Base-by-base conservation (phyloP, 92 coral and sea anemone genomes). In the Nematostella vectensis region DNA sequence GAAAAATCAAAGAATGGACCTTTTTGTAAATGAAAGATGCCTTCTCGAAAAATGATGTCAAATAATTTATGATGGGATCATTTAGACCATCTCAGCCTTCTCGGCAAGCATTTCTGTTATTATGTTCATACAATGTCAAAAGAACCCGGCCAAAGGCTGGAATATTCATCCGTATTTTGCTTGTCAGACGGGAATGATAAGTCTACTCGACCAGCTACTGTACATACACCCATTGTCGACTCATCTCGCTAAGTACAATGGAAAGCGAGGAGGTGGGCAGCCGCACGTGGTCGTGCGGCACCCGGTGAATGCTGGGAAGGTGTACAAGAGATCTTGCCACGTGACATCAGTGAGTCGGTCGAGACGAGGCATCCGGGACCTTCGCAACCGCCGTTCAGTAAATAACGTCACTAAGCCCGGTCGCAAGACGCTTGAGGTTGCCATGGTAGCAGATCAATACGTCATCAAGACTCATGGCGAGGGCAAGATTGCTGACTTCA, bases 371-470 rank as follows among this genome's bases (percentile, higher is more conserved):
- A 33, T 63, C 44, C 49, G 47, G 4, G 26, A 62, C 24, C 47
- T 31, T 29, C 58, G 78, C 27, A 43, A 39, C 1, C 57, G 61
- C 48, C 76, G 77, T 47, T 47, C 70, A 15, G 58, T 59, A 21
- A 63, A 47, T 20, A 48, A 68, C 22, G 57, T 38, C 25, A 63
- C 55, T 47, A 54, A 71, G 33, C 55, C 77, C 6, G 25, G 71
- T 1, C 57, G 33, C 55, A 85, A 89, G 67, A 65, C 62, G n/a
- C 26, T 89, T 40, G 97, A 89, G 63, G 76, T 89, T 22, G 80
- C 77, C 43, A 42, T 85, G 29, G 69, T 89, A 25, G 97, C 95
- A 3, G 97, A 89, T 65, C 64, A 74, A 39, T 59, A 72, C 65
- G 55, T 76, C 6, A 54, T 78, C 1, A 54, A 85, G 37, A 27